phyloP scores from a whole-genome alignment of 2,797 vertebrate species.

The Gambelia wislizenii region DNA sequence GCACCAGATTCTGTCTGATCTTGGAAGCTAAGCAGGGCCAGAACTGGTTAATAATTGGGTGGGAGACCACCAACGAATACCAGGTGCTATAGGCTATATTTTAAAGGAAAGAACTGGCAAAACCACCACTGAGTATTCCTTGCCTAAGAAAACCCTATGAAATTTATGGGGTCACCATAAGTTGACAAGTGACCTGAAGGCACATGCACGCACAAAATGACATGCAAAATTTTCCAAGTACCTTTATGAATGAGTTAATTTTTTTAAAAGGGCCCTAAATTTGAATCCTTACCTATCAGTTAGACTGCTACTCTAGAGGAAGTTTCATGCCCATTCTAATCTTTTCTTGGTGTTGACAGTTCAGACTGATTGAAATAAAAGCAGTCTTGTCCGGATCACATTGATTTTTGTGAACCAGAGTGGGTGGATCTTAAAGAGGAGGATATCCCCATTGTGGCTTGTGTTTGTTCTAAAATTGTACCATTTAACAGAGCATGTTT shows the following conservation, averaged over 20 bases:
- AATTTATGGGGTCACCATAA: too few species aligned
- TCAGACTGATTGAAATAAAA: constrained; percentile 14
- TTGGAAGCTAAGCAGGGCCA: too few species aligned
- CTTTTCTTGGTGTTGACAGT: rapidly evolving
- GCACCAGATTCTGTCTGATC: too few species aligned
- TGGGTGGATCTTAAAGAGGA: neutral
- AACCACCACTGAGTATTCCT: too few species aligned
- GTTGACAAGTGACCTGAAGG: too few species aligned
- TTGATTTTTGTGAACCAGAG: neutral
- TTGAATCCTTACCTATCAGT: neutral
- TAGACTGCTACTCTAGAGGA: rapidly evolving
- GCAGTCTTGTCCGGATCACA: neutral
- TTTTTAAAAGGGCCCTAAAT: neutral
- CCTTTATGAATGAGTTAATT: constrained; percentile 12
- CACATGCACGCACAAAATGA: too few species aligned
- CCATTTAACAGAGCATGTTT: constrained; percentile 35
- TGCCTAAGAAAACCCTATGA: too few species aligned
- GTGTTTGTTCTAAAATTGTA: constrained; percentile 45
- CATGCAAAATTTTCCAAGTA: constrained; percentile 17
- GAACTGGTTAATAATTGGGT: too few species aligned
- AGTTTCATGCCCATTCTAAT: neutral
- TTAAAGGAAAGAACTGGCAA: too few species aligned
- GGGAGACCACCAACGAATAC: too few species aligned
- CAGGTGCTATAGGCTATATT: too few species aligned
- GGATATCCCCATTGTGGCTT: constrained; percentile 32